Percentiles rank a stretch among this genome's conserved stretches.
Evolutionary conservation across 2,113 vertebrate genomes (phyloP).

Genomic region (Callaeas wilsoni): DNA sequence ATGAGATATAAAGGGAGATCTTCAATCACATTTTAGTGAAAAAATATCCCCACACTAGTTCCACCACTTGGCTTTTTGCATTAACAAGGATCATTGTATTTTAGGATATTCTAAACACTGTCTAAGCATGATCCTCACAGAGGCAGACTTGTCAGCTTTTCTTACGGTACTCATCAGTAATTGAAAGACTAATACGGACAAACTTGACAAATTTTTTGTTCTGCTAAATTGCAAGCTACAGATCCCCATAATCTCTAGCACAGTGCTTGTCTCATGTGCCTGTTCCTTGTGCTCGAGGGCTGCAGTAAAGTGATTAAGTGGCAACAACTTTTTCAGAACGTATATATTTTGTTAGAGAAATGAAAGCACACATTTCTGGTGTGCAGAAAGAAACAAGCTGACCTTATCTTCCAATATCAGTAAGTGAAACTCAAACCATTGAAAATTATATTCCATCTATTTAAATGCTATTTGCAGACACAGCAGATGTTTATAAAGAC

Average conservation of each 20-base stretch:
- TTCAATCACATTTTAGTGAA: neutral
- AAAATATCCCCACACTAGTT: neutral
- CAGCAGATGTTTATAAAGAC: neutral
- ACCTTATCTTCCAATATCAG: neutral
- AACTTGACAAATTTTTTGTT: neutral
- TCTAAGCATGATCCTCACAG: neutral
- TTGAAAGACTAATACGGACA: neutral
- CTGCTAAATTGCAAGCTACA: neutral
- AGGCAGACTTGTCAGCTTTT: slow-evolving; percentile 6
- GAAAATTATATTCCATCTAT: neutral
- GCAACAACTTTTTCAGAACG: neutral
- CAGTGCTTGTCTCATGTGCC: neutral
- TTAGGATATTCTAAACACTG: neutral
- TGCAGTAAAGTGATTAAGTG: neutral
- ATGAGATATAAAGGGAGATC: neutral
- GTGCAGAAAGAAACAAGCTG: neutral
- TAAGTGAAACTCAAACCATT: neutral
- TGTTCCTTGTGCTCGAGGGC: neutral
- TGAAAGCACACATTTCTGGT: neutral
- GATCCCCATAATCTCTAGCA: neutral
- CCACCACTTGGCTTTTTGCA: neutral
- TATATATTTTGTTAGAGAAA: neutral
- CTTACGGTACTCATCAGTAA: neutral
- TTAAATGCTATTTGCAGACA: neutral
- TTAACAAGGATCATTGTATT: neutral